These are phyloP conservation scores for Hirundo rustica DNA, from an alignment of 2,797 vertebrate species.

Conservation along the genomic window DNA sequence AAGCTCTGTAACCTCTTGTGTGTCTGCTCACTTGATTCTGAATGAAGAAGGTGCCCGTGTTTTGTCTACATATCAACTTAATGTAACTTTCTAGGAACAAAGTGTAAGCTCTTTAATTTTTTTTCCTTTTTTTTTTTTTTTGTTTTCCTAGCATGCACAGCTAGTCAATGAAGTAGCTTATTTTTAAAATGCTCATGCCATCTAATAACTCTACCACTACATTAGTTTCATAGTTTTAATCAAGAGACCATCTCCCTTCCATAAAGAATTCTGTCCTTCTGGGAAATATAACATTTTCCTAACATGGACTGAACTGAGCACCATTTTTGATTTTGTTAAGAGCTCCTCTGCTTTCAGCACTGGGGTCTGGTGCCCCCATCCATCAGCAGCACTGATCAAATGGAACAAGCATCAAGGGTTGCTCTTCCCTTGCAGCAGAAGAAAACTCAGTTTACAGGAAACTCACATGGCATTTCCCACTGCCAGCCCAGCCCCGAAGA, in stretches of 20 bases:
- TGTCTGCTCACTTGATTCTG: conserved; percentile 38
- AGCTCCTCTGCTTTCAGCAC: neutral
- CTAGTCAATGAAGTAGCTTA: neutral
- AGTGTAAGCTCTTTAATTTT: neutral
- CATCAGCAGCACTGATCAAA: neutral
- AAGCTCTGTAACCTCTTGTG: conserved; percentile 37
- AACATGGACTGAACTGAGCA: neutral
- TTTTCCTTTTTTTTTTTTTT: neutral
- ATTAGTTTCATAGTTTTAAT: neutral
- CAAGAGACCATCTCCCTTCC: neutral
- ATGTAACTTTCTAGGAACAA: neutral
- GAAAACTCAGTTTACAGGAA: neutral
- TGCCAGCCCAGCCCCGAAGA: neutral
- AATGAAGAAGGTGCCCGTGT: neutral
- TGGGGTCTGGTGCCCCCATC: neutral
- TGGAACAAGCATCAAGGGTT: neutral
- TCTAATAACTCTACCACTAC: neutral
- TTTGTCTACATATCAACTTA: neutral
- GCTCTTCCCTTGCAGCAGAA: neutral
- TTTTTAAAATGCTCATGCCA: neutral
- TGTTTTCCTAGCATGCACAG: neutral
- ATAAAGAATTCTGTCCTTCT: neutral
- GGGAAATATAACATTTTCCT: neutral
- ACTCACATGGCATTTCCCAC: neutral
- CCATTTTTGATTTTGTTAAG: neutral